phyloP scores from a whole-genome alignment of 2,888 invertebrate species.

The Tiphia femorata region DNA sequence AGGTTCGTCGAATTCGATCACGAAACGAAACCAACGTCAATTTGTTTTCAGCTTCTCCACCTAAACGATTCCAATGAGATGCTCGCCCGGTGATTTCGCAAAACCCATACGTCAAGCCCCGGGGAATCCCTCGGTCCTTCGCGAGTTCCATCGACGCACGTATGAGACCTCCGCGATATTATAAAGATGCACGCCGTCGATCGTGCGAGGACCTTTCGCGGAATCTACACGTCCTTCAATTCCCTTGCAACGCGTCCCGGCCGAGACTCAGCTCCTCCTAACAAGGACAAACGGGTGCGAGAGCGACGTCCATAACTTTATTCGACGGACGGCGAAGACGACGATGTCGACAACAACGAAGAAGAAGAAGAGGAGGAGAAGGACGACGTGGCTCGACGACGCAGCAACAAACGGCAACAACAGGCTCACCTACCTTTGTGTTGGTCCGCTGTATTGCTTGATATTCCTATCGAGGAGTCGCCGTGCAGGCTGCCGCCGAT shows the following conservation, averaged over 20 bases:
- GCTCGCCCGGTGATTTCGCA: no score
- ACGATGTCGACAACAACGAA: constrained; percentile 25
- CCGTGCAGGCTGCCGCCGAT: constrained; percentile 61
- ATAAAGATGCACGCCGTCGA: constrained; percentile 15
- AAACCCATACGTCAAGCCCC: no score
- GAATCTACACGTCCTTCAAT: constrained; percentile 11
- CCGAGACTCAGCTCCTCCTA: constrained; percentile 13
- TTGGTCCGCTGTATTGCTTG: constrained; percentile 43
- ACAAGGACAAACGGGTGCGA: constrained; percentile 40
- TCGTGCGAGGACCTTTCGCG: not conserved
- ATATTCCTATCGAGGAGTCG: constrained; percentile 58
- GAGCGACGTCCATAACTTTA: constrained; percentile 51
- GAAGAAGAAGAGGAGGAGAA: not conserved
- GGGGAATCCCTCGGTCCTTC: no score
- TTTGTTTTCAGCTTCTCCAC: no score
- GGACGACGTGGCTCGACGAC: constrained; percentile 18
- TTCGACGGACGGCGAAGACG: constrained; percentile 32
- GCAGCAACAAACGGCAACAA: constrained; percentile 24
- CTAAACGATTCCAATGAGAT: no score
- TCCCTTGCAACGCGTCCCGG: not conserved
- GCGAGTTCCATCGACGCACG: no score
- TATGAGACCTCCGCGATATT: constrained; percentile 1
- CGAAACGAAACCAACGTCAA: no score
- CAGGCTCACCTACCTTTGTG: constrained; percentile 28
- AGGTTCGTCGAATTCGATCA: no score